Evolutionary conservation across 2,888 invertebrate species (phyloP).

Genomic region (Apodemia duryi): DNA sequence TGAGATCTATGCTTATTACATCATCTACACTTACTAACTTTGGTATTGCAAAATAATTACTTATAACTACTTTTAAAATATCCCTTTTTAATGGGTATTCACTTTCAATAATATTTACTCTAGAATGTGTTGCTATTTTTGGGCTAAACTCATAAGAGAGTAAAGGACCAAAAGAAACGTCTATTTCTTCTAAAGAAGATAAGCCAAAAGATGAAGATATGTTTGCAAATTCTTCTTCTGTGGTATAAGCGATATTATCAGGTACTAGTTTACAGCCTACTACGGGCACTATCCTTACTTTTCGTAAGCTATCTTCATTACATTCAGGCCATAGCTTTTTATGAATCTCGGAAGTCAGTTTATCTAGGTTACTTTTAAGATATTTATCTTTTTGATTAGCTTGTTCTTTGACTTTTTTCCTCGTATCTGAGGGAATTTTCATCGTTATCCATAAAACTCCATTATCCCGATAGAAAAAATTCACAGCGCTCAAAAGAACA

Average conservation of each 20-base stretch:
- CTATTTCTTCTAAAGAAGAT: conserved; percentile 38
- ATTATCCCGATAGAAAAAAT: conserved; percentile 68
- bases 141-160: conserved; percentile 57
- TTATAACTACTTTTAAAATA: conserved; percentile 80
- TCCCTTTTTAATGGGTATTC: conserved; percentile 66
- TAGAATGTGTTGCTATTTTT: conserved; percentile 61
- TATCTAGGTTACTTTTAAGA: conserved; percentile 49
- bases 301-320: conserved; percentile 40
- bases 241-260: conserved; percentile 47
- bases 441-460: conserved; percentile 64
- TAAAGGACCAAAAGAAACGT: conserved; percentile 58
- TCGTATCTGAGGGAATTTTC: conserved; percentile 49
- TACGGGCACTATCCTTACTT: conserved; percentile 58
- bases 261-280: conserved; percentile 50
- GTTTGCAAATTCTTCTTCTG: conserved; percentile 60
- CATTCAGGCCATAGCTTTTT: conserved; percentile 55
- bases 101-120: conserved; percentile 60
- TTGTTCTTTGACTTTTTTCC: conserved; percentile 44
- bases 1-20: conserved; percentile 81
- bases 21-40: conserved; percentile 82
- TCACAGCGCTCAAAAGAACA: conserved; percentile 61
- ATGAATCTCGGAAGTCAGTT: conserved; percentile 59
- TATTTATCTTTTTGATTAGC: conserved; percentile 33
- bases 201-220: conserved; percentile 51
- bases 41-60: conserved; percentile 84